These are phyloP conservation scores for Micropoecilia bifurca DNA, from an alignment of 2,797 vertebrate genomes.

Conservation along the genomic window DNA sequence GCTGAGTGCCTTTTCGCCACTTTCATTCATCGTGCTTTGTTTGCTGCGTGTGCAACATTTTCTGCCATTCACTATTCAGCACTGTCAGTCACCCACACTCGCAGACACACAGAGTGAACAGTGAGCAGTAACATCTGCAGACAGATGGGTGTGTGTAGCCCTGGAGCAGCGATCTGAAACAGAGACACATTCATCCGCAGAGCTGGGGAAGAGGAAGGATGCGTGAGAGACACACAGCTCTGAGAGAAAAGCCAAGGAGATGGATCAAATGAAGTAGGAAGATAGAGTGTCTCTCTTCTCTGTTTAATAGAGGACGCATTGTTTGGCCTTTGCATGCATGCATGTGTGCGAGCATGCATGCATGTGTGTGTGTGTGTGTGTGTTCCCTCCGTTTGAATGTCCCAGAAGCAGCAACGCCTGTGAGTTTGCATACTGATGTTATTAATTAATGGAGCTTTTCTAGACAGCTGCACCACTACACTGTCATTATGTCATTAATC, in stretches of 20 bases:
- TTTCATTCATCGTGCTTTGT: slow-evolving; percentile 26
- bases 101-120: slow-evolving; percentile 47
- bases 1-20: slow-evolving; percentile 14
- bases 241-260: slow-evolving; percentile 72
- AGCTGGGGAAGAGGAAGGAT: slow-evolving; percentile 78
- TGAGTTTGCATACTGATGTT: slow-evolving; percentile 81
- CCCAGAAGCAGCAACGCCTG: slow-evolving; percentile 54
- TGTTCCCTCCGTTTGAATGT: slow-evolving; percentile 53
- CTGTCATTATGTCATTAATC: slow-evolving; percentile 74
- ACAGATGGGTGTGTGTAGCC: slow-evolving; percentile 81
- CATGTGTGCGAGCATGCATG: slow-evolving; percentile 26
- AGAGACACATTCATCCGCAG: slow-evolving; percentile 82
- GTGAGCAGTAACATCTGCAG: slow-evolving; percentile 75
- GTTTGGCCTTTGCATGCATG: slow-evolving; percentile 65
- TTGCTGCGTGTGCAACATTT: slow-evolving; percentile 36
- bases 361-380: slow-evolving; percentile 35
- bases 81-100: slow-evolving; percentile 51
- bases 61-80: slow-evolving; percentile 58
- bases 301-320: slow-evolving; percentile 82
- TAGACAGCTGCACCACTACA: slow-evolving; percentile 67
- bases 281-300: slow-evolving; percentile 80
- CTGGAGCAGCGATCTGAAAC: slow-evolving; percentile 73
- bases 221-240: slow-evolving; percentile 74
- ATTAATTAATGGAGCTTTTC: slow-evolving; percentile 76
- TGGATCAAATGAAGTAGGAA: slow-evolving; percentile 81